A percentile compares a stretch with the other conserved stretches of the same genome.
These are phyloP conservation scores for Cantharis lateralis DNA, from an alignment of 2,888 invertebrate species.

Conservation along the genomic window DNA sequence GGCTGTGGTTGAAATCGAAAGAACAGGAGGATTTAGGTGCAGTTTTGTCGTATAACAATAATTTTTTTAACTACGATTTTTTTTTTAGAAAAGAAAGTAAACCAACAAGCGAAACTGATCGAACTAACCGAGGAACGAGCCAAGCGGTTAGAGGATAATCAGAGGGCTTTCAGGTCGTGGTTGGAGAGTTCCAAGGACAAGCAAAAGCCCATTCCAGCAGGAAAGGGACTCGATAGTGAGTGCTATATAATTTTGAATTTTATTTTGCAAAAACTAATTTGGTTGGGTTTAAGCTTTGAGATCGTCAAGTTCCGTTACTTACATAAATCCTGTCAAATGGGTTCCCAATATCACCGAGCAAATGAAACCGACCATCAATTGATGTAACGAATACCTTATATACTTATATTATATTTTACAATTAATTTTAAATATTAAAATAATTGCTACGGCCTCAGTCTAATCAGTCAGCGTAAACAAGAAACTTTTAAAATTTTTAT, in stretches of 20 bases:
- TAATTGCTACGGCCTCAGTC: neutral
- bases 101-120: constrained; percentile 52
- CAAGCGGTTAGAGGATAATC: constrained; percentile 59
- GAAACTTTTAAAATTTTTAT: neutral
- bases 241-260: neutral
- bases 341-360: neutral
- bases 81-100: constrained; percentile 46
- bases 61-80: neutral
- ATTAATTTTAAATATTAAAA: neutral
- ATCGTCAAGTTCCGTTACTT: neutral
- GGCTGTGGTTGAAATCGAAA: constrained; percentile 63
- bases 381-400: neutral
- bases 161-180: constrained; percentile 67
- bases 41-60: neutral
- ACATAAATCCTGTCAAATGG: neutral
- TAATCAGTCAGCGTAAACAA: too few species aligned
- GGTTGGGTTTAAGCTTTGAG: neutral
- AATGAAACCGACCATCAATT: neutral
- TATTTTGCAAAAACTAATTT: neutral
- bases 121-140: constrained; percentile 60
- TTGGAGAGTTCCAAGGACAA: constrained; percentile 64
- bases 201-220: constrained; percentile 66
- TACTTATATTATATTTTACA: neutral
- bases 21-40: constrained; percentile 64
- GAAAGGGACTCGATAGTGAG: constrained; percentile 65